These are phyloP conservation scores for Oncorhynchus masou DNA, from an alignment of 2,113 vertebrate genomes.

Conservation along the genomic window DNA sequence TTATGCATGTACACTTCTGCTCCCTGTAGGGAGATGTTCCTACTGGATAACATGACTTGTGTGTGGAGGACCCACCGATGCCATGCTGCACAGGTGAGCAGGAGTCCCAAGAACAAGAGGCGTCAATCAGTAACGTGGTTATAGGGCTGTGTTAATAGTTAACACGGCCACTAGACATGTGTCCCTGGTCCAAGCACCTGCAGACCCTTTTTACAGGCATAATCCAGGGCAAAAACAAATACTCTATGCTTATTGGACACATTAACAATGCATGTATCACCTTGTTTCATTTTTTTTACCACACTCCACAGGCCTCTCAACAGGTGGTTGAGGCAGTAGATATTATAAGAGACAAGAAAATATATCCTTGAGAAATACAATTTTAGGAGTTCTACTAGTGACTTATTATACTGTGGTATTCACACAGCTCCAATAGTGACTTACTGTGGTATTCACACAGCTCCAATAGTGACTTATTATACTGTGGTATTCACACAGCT, in stretches of 20 bases:
- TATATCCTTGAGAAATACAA: too few species aligned
- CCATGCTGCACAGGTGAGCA: conserved; percentile 50
- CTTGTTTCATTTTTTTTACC: conserved; percentile 1
- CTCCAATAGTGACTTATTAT: too few species aligned
- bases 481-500: too few species aligned
- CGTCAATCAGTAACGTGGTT: conserved; percentile 77
- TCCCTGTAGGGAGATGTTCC: background rate
- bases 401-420: too few species aligned
- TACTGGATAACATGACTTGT: conserved; percentile 29
- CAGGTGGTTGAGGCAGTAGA: background rate
- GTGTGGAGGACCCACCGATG: conserved; percentile 29
- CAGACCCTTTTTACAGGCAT: conserved; percentile 63
- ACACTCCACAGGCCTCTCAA: background rate
- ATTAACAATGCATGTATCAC: conserved; percentile 25
- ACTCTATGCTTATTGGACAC: conserved; percentile 54
- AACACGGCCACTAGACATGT: conserved; percentile 24
- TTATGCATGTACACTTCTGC: too few species aligned
- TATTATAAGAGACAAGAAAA: too few species aligned
- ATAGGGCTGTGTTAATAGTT: conserved; percentile 72
- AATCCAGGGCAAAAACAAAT: conserved; percentile 60
- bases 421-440: too few species aligned
- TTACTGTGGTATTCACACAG: too few species aligned
- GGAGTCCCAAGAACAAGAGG: conserved; percentile 61
- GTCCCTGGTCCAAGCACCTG: conserved; percentile 65
- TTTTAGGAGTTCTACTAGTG: too few species aligned